Conservation (phyloP, 2,888 invertebrate genomes). For the Anagyrus pseudococci region DNA sequence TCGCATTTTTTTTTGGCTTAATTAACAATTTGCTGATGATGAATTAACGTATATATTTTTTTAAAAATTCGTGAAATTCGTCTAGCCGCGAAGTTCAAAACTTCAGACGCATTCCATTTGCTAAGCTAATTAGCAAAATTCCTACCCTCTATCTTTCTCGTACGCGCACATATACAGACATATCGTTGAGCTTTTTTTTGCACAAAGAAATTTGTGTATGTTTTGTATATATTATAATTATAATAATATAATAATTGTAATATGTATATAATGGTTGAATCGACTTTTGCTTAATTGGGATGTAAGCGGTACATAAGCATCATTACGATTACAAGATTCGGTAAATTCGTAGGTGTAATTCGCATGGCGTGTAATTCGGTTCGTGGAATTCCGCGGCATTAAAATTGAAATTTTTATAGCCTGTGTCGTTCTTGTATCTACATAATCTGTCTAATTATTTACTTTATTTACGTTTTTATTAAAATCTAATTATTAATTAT, state of each 20-base stretch:
- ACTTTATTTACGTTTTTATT: conserved; percentile 1
- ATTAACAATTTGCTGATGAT: too few relatives aligned
- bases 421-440: not conserved
- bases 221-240: too few relatives aligned
- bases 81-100: too few relatives aligned
- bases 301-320: conserved; percentile 18
- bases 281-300: not conserved
- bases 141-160: conserved; percentile 19
- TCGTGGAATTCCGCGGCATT: conserved; percentile 10
- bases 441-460: not conserved
- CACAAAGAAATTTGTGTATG: too few relatives aligned
- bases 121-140: conserved; percentile 26
- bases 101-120: too few relatives aligned
- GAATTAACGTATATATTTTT: too few relatives aligned
- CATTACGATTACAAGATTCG: conserved; percentile 1
- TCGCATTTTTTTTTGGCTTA: too few relatives aligned
- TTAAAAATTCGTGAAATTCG: too few relatives aligned
- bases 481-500: not conserved
- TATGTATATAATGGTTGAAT: conserved; percentile 7
- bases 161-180: not conserved
- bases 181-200: not conserved
- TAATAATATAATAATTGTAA: too few relatives aligned
- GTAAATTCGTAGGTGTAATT: conserved; percentile 24
- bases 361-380: conserved; percentile 26
- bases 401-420: not conserved